phyloP scores from a whole-genome alignment of 2,797 vertebrate species.

The Dallia pectoralis region DNA sequence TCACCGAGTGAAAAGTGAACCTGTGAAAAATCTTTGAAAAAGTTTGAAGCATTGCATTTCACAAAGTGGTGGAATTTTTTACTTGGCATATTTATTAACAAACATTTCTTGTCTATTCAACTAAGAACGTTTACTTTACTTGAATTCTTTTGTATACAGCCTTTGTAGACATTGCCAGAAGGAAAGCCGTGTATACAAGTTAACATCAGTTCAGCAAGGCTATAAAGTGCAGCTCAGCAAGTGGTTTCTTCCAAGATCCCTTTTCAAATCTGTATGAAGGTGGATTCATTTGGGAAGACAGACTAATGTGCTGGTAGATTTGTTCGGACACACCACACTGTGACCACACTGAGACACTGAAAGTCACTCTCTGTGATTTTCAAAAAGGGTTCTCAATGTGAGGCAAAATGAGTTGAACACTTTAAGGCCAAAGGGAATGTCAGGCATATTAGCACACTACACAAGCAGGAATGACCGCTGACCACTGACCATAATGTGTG shows the following conservation, averaged over 20 bases:
- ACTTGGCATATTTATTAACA: constrained; percentile 14
- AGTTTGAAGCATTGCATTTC: background rate
- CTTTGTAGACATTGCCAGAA: constrained; percentile 6
- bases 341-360: too few species aligned
- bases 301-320: constrained; percentile 57
- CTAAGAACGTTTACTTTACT: background rate
- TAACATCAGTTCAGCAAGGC: constrained; percentile 9
- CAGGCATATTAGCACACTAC: too few species aligned
- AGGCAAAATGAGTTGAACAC: too few species aligned
- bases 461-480: too few species aligned
- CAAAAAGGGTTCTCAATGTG: too few species aligned
- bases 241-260: constrained; percentile 55
- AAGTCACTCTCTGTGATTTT: too few species aligned
- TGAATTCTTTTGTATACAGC: constrained; percentile 11
- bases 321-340: constrained; percentile 24
- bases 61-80: constrained; percentile 11
- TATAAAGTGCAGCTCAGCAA: background rate
- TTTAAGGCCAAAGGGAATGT: too few species aligned
- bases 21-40: background rate
- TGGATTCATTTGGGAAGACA: constrained; percentile 56
- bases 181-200: background rate
- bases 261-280: constrained; percentile 49
- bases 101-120: too few species aligned
- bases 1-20: constrained; percentile 32
- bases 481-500: too few species aligned